These are phyloP conservation scores for Dallia pectoralis DNA, from an alignment of 2,797 vertebrate species.

Conservation along the genomic window DNA sequence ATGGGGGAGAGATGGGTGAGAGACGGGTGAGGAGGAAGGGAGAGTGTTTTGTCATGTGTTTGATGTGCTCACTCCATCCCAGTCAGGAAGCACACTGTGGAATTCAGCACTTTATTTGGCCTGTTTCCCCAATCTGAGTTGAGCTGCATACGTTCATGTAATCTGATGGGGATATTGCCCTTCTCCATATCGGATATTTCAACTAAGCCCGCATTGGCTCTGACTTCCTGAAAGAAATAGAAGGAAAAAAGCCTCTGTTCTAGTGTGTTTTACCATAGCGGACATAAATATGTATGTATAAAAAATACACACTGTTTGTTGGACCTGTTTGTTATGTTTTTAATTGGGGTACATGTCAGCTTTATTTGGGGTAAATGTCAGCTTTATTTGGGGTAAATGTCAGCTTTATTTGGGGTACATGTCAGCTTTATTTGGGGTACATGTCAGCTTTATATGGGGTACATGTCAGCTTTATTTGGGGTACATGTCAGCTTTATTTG, in stretches of 20 bases:
- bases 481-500: neutral
- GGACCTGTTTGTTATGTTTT: slow-evolving; percentile 36
- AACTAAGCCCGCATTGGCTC: slow-evolving; percentile 23
- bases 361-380: neutral
- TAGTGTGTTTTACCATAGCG: slow-evolving; percentile 19
- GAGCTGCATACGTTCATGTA: neutral
- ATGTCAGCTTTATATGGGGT: neutral
- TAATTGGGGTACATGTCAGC: slow-evolving; percentile 1
- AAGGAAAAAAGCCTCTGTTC: slow-evolving; percentile 18
- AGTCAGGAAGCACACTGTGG: neutral
- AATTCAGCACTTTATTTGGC: neutral
- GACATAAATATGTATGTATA: slow-evolving; percentile 26
- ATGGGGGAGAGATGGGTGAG: neutral
- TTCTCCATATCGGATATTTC: slow-evolving; percentile 44
- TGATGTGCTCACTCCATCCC: neutral
- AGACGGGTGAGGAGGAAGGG: neutral
- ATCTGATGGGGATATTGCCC: slow-evolving; percentile 43
- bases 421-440: slow-evolving; percentile 12
- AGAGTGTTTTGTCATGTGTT: neutral
- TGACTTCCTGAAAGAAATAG: neutral
- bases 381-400: slow-evolving; percentile 2
- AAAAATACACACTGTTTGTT: slow-evolving; percentile 41
- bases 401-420: no score
- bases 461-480: slow-evolving; percentile 18
- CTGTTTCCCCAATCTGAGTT: neutral